phyloP scores from a whole-genome alignment of 1,140 invertebrate genomes.

The Nautilus pompilius region DNA sequence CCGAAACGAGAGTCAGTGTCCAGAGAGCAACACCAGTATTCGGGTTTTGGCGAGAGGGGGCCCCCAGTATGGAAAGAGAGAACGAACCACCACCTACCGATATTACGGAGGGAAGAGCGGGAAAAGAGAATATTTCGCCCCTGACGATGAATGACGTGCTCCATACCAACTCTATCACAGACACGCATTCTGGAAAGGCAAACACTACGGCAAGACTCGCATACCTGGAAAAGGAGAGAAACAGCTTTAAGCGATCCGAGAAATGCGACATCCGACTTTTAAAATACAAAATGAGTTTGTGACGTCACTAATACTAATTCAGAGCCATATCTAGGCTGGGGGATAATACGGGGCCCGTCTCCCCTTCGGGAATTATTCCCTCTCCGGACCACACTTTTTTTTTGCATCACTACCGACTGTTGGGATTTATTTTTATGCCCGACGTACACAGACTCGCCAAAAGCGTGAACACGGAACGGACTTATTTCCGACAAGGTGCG shows the following conservation, averaged over 20 bases:
- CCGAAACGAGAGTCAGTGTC: no score
- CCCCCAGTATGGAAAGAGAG: no score
- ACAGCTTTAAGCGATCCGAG: neutral
- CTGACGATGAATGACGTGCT: neutral
- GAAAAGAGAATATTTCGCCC: neutral
- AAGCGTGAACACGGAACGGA: neutral
- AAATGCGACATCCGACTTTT: neutral
- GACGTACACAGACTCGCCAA: neutral
- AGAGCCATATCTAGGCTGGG: neutral
- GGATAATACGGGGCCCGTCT: neutral
- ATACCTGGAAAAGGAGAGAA: neutral
- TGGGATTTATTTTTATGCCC: neutral
- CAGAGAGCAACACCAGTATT: no score
- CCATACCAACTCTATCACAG: neutral
- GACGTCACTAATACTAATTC: neutral
- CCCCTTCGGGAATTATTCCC: neutral
- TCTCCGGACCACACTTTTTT: neutral
- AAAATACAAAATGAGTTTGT: neutral
- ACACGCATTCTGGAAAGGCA: neutral
- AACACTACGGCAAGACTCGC: neutral
- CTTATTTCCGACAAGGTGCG: neutral
- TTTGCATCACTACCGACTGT: neutral
- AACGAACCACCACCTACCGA: no score
- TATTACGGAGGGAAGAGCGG: no score
- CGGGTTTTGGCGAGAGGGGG: no score